A percentile compares a stretch with the other conserved stretches of the same genome.
phyloP scores from a whole-genome alignment of 2,797 vertebrate genomes.

The Borostomias antarcticus region DNA sequence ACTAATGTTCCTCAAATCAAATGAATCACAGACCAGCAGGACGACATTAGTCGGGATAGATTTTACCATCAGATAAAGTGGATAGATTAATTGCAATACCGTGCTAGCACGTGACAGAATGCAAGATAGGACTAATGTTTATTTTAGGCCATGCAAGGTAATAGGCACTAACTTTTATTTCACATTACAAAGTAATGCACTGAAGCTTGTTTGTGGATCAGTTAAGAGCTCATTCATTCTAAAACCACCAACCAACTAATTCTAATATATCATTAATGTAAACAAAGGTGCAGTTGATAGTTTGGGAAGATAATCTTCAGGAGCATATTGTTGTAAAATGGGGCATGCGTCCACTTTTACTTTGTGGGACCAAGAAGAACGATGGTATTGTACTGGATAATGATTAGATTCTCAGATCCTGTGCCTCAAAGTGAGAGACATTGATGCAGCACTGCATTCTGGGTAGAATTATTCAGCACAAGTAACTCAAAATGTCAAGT shows the following conservation, averaged over 20 bases:
- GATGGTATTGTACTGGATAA: constrained; percentile 41
- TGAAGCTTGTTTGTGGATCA: too few relatives aligned
- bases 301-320: not conserved
- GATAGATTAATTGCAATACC: constrained; percentile 65
- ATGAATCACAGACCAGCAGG: constrained; percentile 57
- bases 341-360: too few relatives aligned
- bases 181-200: not conserved
- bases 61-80: constrained; percentile 64
- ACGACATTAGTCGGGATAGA: constrained; percentile 61
- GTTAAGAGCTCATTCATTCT: not conserved
- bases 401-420: constrained; percentile 41
- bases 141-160: too few relatives aligned
- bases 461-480: constrained; percentile 61
- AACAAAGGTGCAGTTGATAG: constrained; percentile 1
- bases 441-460: constrained; percentile 56
- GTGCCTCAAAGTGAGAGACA: constrained; percentile 62
- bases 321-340: not conserved
- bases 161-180: not conserved
- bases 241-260: not conserved
- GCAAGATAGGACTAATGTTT: constrained; percentile 35
- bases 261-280: not conserved
- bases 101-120: constrained; percentile 52
- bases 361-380: not conserved
- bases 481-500: constrained; percentile 45
- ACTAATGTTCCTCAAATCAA: constrained; percentile 61